These are phyloP conservation scores for Iselma pallidipennis DNA, from an alignment of 2,888 invertebrate genomes.

Conservation along the genomic window DNA sequence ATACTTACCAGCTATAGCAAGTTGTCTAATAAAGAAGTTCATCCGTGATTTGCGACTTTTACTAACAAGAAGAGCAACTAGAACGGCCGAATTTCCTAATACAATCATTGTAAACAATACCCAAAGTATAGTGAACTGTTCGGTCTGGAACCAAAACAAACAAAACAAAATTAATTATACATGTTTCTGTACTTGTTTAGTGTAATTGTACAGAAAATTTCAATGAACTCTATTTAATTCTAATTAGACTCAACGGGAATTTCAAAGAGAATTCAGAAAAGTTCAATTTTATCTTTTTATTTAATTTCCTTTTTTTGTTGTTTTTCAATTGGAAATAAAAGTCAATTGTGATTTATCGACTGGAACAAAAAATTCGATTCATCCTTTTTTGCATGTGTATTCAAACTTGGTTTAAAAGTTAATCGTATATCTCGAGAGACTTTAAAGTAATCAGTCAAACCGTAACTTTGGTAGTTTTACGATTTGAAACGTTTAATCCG, in stretches of 20 bases:
- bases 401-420: no score
- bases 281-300: background rate
- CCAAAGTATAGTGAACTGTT: constrained; percentile 66
- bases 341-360: no score
- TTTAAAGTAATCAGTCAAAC: no score
- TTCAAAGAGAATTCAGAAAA: background rate
- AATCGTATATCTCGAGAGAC: no score
- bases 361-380: no score
- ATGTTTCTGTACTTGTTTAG: constrained; percentile 13
- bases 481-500: no score
- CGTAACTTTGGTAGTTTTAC: no score
- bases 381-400: no score
- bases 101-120: constrained; percentile 67
- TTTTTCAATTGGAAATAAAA: no score
- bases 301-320: no score
- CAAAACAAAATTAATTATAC: no score
- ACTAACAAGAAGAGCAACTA: constrained; percentile 63
- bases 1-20: constrained; percentile 67
- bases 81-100: constrained; percentile 66
- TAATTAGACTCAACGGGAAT: constrained; percentile 1
- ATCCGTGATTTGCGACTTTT: constrained; percentile 68
- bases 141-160: constrained; percentile 58
- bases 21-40: constrained; percentile 72
- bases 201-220: constrained; percentile 14
- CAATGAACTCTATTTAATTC: constrained; percentile 13